Evolutionary conservation across 2,797 vertebrate species (phyloP).

Genomic region (Siniperca undulata): DNA sequence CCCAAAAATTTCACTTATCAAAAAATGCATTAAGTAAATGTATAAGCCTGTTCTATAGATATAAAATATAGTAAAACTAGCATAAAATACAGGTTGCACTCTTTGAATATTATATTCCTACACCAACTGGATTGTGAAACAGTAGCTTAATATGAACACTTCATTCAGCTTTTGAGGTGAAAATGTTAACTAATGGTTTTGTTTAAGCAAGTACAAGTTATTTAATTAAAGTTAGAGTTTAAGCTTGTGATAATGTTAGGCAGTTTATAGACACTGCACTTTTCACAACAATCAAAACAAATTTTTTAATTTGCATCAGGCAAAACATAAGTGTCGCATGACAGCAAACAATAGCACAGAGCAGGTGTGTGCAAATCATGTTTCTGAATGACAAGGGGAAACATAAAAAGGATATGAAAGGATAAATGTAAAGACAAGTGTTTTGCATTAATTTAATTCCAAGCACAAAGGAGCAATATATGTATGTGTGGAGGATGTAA

Average conservation of each 20-base stretch:
- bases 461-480: too few relatives aligned
- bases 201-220: neutral
- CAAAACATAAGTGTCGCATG: neutral
- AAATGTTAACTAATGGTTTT: neutral
- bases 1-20: too few relatives aligned
- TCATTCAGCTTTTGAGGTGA: neutral
- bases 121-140: too few relatives aligned
- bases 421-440: neutral
- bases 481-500: neutral
- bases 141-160: too few relatives aligned
- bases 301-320: slow-evolving; percentile 37
- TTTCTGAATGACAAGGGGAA: neutral
- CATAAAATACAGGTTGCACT: too few relatives aligned
- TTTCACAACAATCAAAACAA: neutral
- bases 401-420: slow-evolving; percentile 14
- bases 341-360: neutral
- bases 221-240: neutral
- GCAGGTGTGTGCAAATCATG: slow-evolving; percentile 46
- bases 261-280: neutral
- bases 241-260: neutral
- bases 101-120: too few relatives aligned
- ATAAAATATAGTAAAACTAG: too few relatives aligned
- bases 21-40: too few relatives aligned
- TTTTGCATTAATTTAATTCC: neutral
- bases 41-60: too few relatives aligned